phyloP scores from a whole-genome alignment of 2,797 vertebrate species.

The Coilia nasus region DNA sequence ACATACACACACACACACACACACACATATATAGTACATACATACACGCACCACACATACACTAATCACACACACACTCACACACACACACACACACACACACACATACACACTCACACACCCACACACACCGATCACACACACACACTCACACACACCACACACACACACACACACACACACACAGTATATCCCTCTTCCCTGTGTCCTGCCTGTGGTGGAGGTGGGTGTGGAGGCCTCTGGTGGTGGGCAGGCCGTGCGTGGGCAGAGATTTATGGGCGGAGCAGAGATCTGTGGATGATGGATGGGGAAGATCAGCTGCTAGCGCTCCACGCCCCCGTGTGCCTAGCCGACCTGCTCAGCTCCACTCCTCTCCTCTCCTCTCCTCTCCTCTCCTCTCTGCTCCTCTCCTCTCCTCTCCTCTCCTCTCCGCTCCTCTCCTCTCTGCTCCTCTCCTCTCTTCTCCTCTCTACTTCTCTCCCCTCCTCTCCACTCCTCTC shows the following conservation, averaged over 20 bases:
- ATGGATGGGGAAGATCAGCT: conserved; percentile 58
- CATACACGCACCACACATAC: too few species aligned
- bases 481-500: too few species aligned
- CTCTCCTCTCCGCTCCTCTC: too few species aligned
- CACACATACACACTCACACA: not conserved
- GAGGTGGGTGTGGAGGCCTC: conserved; percentile 54
- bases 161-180: not conserved
- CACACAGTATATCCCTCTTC: conserved; percentile 53
- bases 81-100: too few species aligned
- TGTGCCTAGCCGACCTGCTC: not conserved
- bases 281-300: conserved; percentile 61
- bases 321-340: conserved; percentile 14
- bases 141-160: conserved; percentile 26
- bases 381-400: too few species aligned
- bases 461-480: too few species aligned
- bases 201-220: conserved; percentile 53
- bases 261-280: conserved; percentile 68
- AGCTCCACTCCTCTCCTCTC: not conserved
- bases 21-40: too few species aligned
- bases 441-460: too few species aligned
- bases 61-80: too few species aligned
- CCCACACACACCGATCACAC: conserved; percentile 10
- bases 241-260: conserved; percentile 56
- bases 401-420: too few species aligned
- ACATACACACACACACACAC: too few species aligned